A percentile compares a stretch with the other conserved stretches of the same genome.
phyloP scores from a whole-genome alignment of 92 coral and sea anemone genomes.

The Chrysogorgia sp. region DNA sequence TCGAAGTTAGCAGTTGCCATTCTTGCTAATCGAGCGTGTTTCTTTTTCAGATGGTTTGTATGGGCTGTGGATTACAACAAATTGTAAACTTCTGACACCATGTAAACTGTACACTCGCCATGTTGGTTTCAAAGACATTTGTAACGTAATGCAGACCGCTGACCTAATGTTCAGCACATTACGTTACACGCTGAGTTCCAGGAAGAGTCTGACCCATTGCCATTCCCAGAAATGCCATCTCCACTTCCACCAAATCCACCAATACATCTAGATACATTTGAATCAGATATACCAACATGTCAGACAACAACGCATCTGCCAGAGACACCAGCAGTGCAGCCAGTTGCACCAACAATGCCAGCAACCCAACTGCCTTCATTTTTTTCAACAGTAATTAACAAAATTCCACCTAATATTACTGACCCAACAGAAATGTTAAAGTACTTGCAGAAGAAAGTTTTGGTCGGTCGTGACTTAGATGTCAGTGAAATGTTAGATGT shows the following conservation, averaged over 20 bases:
- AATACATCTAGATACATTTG: neutral
- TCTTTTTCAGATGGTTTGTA: no score
- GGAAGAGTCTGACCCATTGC: neutral
- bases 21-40: no score
- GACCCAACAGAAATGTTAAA: constrained; percentile 38
- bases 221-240: neutral
- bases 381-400: constrained; percentile 10
- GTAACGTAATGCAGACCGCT: no score
- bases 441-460: constrained; percentile 25
- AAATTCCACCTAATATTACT: constrained; percentile 14
- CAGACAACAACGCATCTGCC: neutral
- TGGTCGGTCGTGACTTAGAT: constrained; percentile 14
- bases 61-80: no score
- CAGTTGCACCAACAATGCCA: neutral
- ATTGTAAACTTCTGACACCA: no score
- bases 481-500: constrained; percentile 19
- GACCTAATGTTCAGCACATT: no score
- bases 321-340: neutral
- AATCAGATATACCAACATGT: no score
- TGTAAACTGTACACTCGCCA: no score
- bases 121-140: no score
- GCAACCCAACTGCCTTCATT: neutral
- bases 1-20: no score
- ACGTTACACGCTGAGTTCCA: no score
- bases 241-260: constrained; percentile 1